Conservation (phyloP, 2,797 vertebrate genomes). For the Menidia menidia region DNA sequence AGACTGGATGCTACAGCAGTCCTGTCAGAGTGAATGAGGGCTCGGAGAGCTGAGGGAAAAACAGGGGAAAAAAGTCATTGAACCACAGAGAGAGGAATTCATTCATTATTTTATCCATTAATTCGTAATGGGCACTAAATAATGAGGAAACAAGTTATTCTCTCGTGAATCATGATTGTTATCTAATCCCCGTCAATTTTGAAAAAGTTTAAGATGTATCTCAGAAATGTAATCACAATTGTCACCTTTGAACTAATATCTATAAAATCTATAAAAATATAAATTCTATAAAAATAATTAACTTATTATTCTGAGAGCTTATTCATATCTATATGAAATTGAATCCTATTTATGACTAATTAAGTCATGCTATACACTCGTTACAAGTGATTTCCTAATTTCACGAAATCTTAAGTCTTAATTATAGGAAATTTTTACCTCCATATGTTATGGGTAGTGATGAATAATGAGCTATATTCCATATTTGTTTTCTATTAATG, state of each 20-base stretch:
- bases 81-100: conserved; percentile 42
- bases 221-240: neutral
- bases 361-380: neutral
- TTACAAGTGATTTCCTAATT: neutral
- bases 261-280: neutral
- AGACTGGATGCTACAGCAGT: conserved; percentile 53
- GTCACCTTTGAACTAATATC: neutral
- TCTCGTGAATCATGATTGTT: neutral
- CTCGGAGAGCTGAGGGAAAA: conserved; percentile 11
- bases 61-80: conserved; percentile 19
- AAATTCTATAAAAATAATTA: neutral
- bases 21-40: conserved; percentile 71
- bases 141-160: neutral
- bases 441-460: too few species aligned
- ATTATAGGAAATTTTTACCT: neutral
- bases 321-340: neutral
- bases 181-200: neutral
- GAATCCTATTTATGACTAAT: neutral
- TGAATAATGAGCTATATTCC: neutral
- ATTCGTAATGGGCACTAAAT: too few species aligned
- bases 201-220: too few species aligned
- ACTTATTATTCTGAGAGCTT: neutral
- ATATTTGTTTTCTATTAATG: neutral
- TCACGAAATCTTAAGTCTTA: neutral
- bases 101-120: too few species aligned